Conservation (phyloP, 2,113 vertebrate species). For the Rhipidura dahli region DNA sequence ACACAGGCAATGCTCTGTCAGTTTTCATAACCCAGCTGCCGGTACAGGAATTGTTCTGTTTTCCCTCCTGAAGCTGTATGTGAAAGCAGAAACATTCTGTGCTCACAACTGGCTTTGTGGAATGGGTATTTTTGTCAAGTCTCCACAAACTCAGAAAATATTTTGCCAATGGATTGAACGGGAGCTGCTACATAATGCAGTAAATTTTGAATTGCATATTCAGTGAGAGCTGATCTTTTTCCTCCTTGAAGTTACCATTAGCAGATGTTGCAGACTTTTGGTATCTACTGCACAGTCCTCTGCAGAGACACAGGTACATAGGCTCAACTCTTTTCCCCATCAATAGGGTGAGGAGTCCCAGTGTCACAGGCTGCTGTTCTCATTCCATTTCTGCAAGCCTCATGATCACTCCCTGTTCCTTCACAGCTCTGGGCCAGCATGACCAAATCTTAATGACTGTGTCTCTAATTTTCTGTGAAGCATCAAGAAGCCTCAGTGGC, state of each 20-base stretch:
- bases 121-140: not conserved
- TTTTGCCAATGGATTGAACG: not conserved
- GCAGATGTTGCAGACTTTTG: not conserved
- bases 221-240: not conserved
- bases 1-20: not conserved
- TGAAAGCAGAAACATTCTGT: not conserved
- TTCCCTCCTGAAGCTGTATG: not conserved
- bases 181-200: not conserved
- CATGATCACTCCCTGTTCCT: not conserved
- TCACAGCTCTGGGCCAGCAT: not conserved
- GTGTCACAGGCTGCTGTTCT: not conserved
- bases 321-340: not conserved
- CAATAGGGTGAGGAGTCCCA: not conserved
- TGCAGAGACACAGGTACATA: not conserved
- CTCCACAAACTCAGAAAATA: not conserved
- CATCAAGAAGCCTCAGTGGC: not conserved
- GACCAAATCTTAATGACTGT: not conserved
- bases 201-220: not conserved
- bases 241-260: not conserved
- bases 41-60: slow-evolving; percentile 11
- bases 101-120: not conserved
- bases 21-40: slow-evolving; percentile 47
- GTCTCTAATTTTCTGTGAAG: not conserved
- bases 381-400: not conserved
- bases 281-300: not conserved